A percentile compares a stretch with the other conserved stretches of the same genome.
Evolutionary conservation across 2,888 invertebrate species (phyloP).

Genomic region (Rapana venosa): DNA sequence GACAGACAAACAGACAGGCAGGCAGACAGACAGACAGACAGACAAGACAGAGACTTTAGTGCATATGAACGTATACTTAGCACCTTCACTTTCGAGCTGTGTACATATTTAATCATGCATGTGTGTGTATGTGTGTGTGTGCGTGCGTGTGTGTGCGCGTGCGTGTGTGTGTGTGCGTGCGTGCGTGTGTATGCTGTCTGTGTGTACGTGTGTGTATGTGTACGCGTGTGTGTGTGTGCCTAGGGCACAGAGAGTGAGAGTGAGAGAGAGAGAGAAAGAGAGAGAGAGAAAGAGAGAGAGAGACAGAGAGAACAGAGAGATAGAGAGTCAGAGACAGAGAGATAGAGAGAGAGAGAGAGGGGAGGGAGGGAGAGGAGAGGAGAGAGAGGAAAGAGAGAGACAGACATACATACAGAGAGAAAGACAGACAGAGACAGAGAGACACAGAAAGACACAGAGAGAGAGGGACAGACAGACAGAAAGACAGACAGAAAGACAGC

Average conservation of each 20-base stretch:
- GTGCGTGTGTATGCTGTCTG: neutral
- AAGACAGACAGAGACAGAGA: too few relatives aligned
- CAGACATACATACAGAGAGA: too few relatives aligned
- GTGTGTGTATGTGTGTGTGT: conserved; percentile 11
- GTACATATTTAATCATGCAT: neutral
- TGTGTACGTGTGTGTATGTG: neutral
- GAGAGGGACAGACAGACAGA: too few relatives aligned
- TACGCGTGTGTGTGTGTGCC: neutral
- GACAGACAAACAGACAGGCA: too few relatives aligned
- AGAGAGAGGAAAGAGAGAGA: neutral
- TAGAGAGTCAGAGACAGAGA: neutral
- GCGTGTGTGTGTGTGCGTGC: neutral
- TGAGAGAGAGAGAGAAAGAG: neutral
- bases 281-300: too few relatives aligned
- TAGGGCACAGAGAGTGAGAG: neutral
- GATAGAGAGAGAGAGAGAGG: neutral
- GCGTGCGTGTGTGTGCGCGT: neutral
- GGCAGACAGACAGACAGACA: too few relatives aligned
- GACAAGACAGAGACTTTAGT: too few relatives aligned
- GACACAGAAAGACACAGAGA: too few relatives aligned
- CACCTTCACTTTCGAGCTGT: too few relatives aligned
- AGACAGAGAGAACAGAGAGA: neutral
- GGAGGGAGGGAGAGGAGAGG: neutral
- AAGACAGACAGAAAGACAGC: too few relatives aligned
- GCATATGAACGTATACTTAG: too few relatives aligned